Percentiles rank a stretch among this genome's conserved stretches.
phyloP scores from a whole-genome alignment of 2,113 vertebrate species.

The Cebus imitator region DNA sequence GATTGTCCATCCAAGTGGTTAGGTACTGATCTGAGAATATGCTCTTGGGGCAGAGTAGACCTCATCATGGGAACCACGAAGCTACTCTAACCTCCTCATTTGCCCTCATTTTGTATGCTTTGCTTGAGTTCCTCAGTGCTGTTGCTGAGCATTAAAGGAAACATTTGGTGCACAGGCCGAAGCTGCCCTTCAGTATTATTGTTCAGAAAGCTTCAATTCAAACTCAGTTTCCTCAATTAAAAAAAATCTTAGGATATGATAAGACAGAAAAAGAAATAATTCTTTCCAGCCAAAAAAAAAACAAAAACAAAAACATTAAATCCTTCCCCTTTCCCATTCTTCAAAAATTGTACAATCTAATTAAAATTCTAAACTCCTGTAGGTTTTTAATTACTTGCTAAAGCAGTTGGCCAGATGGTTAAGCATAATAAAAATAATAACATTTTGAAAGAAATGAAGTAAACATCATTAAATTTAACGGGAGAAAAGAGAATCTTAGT shows the following conservation, averaged over 20 bases:
- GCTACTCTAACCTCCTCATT: neutral
- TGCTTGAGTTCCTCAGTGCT: neutral
- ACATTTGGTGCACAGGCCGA: neutral
- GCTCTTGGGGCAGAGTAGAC: neutral
- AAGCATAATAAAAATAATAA: constrained; percentile 68
- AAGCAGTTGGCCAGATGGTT: constrained; percentile 66
- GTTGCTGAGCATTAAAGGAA: neutral
- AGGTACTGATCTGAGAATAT: neutral
- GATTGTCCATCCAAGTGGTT: neutral
- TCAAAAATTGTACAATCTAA: constrained; percentile 56
- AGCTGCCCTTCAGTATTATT: neutral
- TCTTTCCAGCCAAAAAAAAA: constrained; percentile 51
- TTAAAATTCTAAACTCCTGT: constrained; percentile 60
- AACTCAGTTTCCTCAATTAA: neutral
- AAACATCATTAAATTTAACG: constrained; percentile 39
- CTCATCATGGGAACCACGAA: neutral
- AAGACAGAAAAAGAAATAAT: constrained; percentile 10
- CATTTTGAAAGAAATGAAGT: constrained; percentile 48
- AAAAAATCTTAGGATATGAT: neutral
- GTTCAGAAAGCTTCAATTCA: constrained; percentile 32
- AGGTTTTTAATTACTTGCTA: constrained; percentile 69
- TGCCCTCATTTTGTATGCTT: neutral
- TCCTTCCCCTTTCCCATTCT: constrained; percentile 11
- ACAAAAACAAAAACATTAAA: constrained; percentile 33
- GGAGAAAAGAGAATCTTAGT: neutral